Percentiles rank a stretch among this genome's conserved stretches.
Conservation (phyloP, 2,888 invertebrate genomes). For the Buathra laborator region DNA sequence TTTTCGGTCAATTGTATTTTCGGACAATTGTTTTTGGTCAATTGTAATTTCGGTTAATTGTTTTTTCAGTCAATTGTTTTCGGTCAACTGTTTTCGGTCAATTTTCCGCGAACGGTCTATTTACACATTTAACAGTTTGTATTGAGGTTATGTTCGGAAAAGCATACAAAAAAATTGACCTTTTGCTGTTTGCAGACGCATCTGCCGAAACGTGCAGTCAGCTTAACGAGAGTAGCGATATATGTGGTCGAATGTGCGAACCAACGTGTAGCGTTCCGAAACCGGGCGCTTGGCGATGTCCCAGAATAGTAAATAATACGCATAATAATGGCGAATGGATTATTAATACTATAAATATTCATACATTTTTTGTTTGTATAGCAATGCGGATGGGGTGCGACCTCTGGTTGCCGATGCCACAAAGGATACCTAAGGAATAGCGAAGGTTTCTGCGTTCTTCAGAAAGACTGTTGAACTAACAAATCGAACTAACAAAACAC, state of each 20-base stretch:
- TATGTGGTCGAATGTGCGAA: slow-evolving; percentile 49
- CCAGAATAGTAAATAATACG: slow-evolving; percentile 47
- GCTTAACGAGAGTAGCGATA: slow-evolving; percentile 16
- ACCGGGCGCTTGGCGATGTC: not conserved
- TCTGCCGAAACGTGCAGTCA: slow-evolving; percentile 13
- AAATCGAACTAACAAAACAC: not conserved
- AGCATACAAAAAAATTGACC: no score
- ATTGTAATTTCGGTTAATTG: no score
- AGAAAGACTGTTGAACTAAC: not conserved
- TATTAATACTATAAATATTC: not conserved
- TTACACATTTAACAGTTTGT: no score
- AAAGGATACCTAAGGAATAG: slow-evolving; percentile 16
- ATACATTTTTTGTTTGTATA: not conserved
- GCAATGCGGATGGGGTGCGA: slow-evolving; percentile 7
- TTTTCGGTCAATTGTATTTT: no score
- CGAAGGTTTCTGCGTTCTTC: not conserved
- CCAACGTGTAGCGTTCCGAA: slow-evolving; percentile 21
- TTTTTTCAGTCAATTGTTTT: no score
- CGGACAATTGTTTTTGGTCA: no score
- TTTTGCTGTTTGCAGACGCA: slow-evolving; percentile 12
- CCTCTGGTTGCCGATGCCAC: slow-evolving; percentile 34
- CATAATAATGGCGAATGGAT: not conserved
- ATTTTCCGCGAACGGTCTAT: no score
- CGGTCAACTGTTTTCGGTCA: no score
- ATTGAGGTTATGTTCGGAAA: no score